A percentile compares a stretch with the other conserved stretches of the same genome.
Evolutionary conservation across 2,888 invertebrate species (phyloP).

Genomic region (Helicoverpa assulta): DNA sequence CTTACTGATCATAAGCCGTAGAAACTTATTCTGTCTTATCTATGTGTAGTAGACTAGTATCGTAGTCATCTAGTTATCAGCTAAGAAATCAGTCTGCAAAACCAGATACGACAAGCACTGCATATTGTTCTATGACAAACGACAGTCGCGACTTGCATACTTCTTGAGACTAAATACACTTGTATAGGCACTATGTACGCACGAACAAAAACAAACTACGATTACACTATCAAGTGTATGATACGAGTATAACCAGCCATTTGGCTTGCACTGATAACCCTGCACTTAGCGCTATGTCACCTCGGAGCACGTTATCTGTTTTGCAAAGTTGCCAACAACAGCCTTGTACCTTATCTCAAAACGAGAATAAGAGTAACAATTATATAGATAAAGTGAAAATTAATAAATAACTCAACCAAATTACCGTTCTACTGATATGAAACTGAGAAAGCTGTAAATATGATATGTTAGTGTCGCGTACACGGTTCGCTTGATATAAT

Average conservation of each 20-base stretch:
- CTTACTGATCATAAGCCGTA: neutral
- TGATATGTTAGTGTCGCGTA: constrained; percentile 40
- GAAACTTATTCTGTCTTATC: neutral
- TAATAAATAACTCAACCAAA: constrained; percentile 71
- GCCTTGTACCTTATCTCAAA: constrained; percentile 67
- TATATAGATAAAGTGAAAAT: constrained; percentile 64
- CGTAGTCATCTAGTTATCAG: too few relatives aligned
- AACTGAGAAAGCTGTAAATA: constrained; percentile 58
- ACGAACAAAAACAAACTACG: constrained; percentile 70
- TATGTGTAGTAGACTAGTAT: neutral
- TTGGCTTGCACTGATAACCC: constrained; percentile 83
- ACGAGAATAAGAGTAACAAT: constrained; percentile 71
- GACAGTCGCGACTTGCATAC: constrained; percentile 11
- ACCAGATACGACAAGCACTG: neutral
- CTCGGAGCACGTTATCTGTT: constrained; percentile 75
- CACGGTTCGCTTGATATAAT: constrained; percentile 21
- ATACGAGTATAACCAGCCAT: constrained; percentile 76
- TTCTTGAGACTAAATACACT: constrained; percentile 33
- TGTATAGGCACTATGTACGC: constrained; percentile 25
- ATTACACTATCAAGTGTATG: constrained; percentile 72
- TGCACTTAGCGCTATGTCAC: constrained; percentile 79
- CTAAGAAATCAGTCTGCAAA: neutral
- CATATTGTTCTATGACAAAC: neutral
- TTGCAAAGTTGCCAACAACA: constrained; percentile 78
- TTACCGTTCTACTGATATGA: constrained; percentile 55